Evolutionary conservation across 2,113 vertebrate species (phyloP), one percentile per base, ranked within the genome.

Genomic region (Entomyzon cyanotis): DNA sequence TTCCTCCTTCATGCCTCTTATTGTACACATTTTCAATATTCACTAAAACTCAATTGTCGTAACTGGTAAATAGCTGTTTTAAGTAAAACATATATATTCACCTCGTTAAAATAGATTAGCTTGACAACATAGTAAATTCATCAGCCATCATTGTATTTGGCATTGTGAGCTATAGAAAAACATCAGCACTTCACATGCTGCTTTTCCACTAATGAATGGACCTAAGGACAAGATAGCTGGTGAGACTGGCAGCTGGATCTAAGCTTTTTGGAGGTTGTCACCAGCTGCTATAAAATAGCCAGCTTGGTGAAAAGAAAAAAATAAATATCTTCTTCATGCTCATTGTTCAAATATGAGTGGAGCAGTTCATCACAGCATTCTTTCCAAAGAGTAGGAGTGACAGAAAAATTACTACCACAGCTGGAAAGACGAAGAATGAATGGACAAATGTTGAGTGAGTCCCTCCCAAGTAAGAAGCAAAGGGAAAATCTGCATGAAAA

Each of bases 151-250:
- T 28, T 64, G 7, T 74, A 31, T 47, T 50, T 44, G 47, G 44
- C n/a, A 71, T 55, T n/a, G 42, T 71, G 65, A 89, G 52, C 90
- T 76, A 49, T 10, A 90, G 82, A 80, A 97, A 97, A 96, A 69
- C 77, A 82, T 89, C 82, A 93, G 70, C 56, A 81, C 59, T 92
- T 92, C 87, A 73, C 14, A 58, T 33, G 71, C 30, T 96, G 62
- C 31, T 85, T 94, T 97, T 96, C 62, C 91, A 55, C 86, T 96
- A 90, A 77, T 83, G 81, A 86, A 73, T 86, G 74, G 62, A 68
- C 75, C 10, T 80, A 84, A 95, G 64, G 82, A 95, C 18, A 85
- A 91, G 81, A 92, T 52, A 59, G 21, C 30, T 3, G 1, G 21
- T 91, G 86, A 55, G 81, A 89, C 0, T 96, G 81, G 75, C 93